Base-by-base conservation (phyloP, 1,140 invertebrate species). In the Galleria mellonella region DNA sequence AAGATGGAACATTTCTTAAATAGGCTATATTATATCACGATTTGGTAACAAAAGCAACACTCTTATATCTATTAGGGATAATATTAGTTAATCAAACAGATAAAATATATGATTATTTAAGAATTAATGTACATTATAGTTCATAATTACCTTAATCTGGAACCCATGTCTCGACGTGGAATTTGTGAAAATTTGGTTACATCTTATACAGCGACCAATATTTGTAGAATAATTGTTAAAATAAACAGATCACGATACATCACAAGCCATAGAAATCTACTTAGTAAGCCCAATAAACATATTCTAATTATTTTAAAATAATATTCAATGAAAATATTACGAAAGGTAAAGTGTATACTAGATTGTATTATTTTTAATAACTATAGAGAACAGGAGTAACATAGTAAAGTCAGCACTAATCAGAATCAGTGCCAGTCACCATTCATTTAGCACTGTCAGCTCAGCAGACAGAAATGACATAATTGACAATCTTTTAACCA, bases 161-260 rank as follows among this genome's bases (percentile, higher is more conserved):
- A 83, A 76, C 78, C 75, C 78, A 83, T 79, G 62, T 72, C 67
- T 78, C 67, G 58, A 74, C 62, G 65, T 75, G 65, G 67, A 72
- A 43, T 47, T 69, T 57, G 45, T 47, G 45, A 57, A 66, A 59
- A 76, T 75, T 70, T 54, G 64, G 55, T 72, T 78, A 78, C 65
- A 74, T 69, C 51, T 72, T 78, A 63, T 32, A 51, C 42, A 39
- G 17, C 39, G 46, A 32, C 31, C 48, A 44, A 57, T 61, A 23
- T 54, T 32, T 40, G 47, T 41, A 41, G 45, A 59, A 55, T 40
- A 56, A 53, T 38, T 57, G 28, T 28, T 27, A 58, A 53, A 64
- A 55, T 54, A 47, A 39, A 66, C 50, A 60, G 50, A 50, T 72
- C 58, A 72, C 54, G 55, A 72, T 55, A 72, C 49, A 67, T 73